Evolutionary conservation across 1,140 invertebrate genomes (phyloP), one percentile per base, ranked within the genome.

Genomic region (Papilio polytes): DNA sequence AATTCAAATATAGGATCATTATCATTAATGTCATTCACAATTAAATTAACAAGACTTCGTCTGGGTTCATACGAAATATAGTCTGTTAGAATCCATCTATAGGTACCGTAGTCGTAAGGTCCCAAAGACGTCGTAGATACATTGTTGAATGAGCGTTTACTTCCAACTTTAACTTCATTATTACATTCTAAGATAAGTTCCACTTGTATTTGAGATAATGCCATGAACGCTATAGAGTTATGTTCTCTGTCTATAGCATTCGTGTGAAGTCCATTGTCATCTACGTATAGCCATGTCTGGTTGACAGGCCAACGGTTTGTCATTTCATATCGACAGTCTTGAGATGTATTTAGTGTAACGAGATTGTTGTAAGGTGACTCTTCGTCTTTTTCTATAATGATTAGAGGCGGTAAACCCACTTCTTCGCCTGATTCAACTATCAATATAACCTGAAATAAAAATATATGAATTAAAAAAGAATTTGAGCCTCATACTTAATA

Each of bases 21-120:
- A 78, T 96, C 95, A 82, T 96, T 96, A 10, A 95, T 95, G 84
- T 96, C 95, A n/a, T 92, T 91, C 6, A 96, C 92, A 59, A 95
- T 94, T 22, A 95, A 82, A 78, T 94, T 93, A 6, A 96, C 91
- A 46, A 95, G 84, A 70, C 89, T 94, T 20, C 91, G 85, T 78
- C 90, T 88, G 6, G 90, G 79, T 72, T 92, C 90, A 81, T 90
- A 93, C 7, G 78, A 56, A 76, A 95, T 94, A 20, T 89, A 83
- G 70, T 95, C 91, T 15, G 92, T 88, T 22, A 92, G 83, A 77
- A 94, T 85, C 95, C 94, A 95, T 80, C 87, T 90, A 80, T 86
- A 91, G 13, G 84, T 86, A 3, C 91, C 92, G 59, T 94, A 94
- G 48, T 94, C 89, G 74, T 92, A 89, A 26, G 90, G 84, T 7